Evolutionary conservation across 2,888 invertebrate species (phyloP), one percentile per base, ranked within the genome.

Genomic region (Panzeria rudis): DNA sequence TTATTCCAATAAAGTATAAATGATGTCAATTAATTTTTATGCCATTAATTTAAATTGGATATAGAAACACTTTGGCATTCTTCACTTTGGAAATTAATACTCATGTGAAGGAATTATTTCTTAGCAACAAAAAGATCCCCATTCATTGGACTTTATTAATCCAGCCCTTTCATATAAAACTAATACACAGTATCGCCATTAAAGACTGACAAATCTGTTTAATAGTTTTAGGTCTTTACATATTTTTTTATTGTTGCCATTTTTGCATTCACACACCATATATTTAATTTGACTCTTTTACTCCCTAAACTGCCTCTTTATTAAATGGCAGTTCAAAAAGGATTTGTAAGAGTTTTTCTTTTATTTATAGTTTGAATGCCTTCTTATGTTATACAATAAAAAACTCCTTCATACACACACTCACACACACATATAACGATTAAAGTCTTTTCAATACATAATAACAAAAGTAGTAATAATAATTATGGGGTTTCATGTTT

Each of bases 361-460:
- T 66, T 66, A 52, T 38, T 61, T 52, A 20, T 35, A 20, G 35
- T 7, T 29, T 11, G 1, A 17, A 50, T 5, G n/a, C 25, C 41
- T 76, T 41, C 20, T 38, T 38, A 3, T 1, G 1, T 11, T 11
- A 13, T 38, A 11, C 11, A 38, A 38, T 11, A 38, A 11, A 38
- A 38, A 13, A 11, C 3, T 13, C 11, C 23, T n/a, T n/a, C n/a
- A n/a, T n/a, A n/a, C 54, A 8, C 38, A 5, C 20, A 38, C 41
- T 0, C 47, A 25, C 17, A 3, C 41, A 41, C 56, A 44, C 11
- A 32, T 15, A 17, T 8, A 68, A 17, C 29, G 25, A 11, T 11
- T 38, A 38, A 77, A 59, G 54, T 25, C 9, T 72, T 76, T 83
- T 77, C 41, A 80, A 80, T 66, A n/a, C n/a, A n/a, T n/a, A 35